Evolutionary conservation across 1,140 invertebrate species (phyloP), one percentile per base, ranked within the genome.

Genomic region (Drosophila tani): DNA sequence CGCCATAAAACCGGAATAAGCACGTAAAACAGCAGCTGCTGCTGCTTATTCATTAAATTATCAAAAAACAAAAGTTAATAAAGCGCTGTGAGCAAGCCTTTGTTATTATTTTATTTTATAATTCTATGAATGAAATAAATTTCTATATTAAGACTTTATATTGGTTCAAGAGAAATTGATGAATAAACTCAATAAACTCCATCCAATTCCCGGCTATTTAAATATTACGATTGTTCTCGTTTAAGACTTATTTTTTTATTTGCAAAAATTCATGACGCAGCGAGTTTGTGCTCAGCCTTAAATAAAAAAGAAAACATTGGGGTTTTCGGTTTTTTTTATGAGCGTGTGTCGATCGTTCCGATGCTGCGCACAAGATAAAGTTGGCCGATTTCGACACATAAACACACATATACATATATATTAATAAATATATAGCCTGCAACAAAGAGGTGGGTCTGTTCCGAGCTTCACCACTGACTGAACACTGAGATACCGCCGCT

Each of bases 361-460:
- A 56, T 38, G 51, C 51, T 19, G 8, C 51, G 17, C 51, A 21
- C 53, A 56, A 56, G 53, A 56, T 56, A 40, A 56, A 56, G 14
- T 56, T 56, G 35, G 35, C 35, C 51, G 3, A 55, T 55, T 15
- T 55, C 19, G 2, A 15, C 32, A 56, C 9, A 55, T 12, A 38
- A 21, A 55, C 3, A 35, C 19, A 29, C 8, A 50, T 1, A 11
- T 11, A 29, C 1, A 51, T 17, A 56, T 14, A 14, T 5, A 47
- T 15, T 56, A 38, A 55, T 38, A 56, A 40, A 55, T 29, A 38
- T 35, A 56, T 56, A 40, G 51, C 51, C 51, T 55, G 53, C 53
- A 56, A 56, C 53, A 56, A 56, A 40, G 53, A 56, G 53, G 53
- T 56, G 53, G 35, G 14, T 40, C 35, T 56, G 53, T 56, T 40